Base-by-base conservation (phyloP, 2,888 invertebrate species). In the Formica aserva region DNA sequence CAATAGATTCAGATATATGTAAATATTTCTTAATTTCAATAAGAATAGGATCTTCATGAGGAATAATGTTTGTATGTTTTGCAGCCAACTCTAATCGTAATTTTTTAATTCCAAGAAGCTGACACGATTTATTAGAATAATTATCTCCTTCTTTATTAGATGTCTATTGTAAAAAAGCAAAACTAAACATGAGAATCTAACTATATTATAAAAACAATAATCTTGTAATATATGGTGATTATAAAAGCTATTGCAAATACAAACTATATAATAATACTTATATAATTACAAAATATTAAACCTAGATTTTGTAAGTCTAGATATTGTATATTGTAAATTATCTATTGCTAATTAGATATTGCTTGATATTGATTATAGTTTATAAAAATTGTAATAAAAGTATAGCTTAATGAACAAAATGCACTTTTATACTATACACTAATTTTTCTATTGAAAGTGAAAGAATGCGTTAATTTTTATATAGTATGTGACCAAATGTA, bases 11-110 rank as follows among this genome's bases (percentile, higher is more conserved):
- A 6, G 52, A 52, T n/a, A 52, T 52, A n/a, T 69, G 32, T 69
- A 69, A 52, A 35, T 71, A 71, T 1, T 71, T 71, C 15, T 71
- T 71, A 71, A 71, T 4, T 71, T 71, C 55, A 4, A 26, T 71
- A 57, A 71, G 35, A 57, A 71, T 55, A 18, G 35, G 71, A 57
- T 71, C 55, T 55, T 71, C 71, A 57, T 1, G 1, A 57, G 38
- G 9, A 71, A 22, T 22, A 38, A 18, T 55, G 15, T n/a, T 71
- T 71, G 71, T 35, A 5, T 71, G 35, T 55, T 71, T 71, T 38
- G 72, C 71, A 38, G 71, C 71, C 8, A 71, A 55, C 15, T 72
- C 26, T 4, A 72, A 57, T 18, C 71, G 8, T 71, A 71, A 55
- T 55, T 55, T 55, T 52, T 69, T 69, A 52, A 52, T 1, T 48